Evolutionary conservation across 2,888 invertebrate species (phyloP), one percentile per base, ranked within the genome.

Genomic region (Sphinx pinastri): DNA sequence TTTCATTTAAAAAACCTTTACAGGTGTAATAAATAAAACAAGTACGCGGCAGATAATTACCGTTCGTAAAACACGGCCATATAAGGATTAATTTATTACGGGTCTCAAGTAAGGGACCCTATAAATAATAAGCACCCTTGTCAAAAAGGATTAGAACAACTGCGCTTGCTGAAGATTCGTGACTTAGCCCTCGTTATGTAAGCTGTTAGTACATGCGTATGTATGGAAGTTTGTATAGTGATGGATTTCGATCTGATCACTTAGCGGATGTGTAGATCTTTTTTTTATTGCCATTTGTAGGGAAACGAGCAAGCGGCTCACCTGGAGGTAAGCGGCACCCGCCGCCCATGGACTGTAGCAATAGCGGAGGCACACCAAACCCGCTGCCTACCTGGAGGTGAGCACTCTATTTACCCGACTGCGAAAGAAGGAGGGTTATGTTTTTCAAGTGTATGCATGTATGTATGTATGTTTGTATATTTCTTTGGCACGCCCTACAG

Each of bases 41-140:
- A 63, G 19, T 57, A 25, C 57, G 57, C 49, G 1, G 13, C 16
- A 58, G 47, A 69, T 60, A 69, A 63, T 69, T 69, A 54, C 19
- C 54, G 73, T 73, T 69, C 76, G 79, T 77, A 77, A 81, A 76
- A 78, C 74, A 77, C 76, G 73, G 76, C 79, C 77, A 75, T 74
- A 73, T 73, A 71, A 75, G 83, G 84, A 81, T 86, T 88, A 84
- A 84, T 82, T 83, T 71, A 84, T 80, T 80, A 82, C 81, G 80
- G 77, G 79, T 74, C 80, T 79, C 76, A 77, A 83, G 81, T 85
- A 80, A 75, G 73, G 73, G 72, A 73, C 71, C 81, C 84, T 79
- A 88, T 88, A 88, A 87, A 88, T 88, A 87, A 88, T 87, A 86
- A 78, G 67, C 81, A 89, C 88, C 89, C 89, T 88, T 86, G 84